Conservation (phyloP, 1,140 invertebrate genomes). For the Oscheius sp. region DNA sequence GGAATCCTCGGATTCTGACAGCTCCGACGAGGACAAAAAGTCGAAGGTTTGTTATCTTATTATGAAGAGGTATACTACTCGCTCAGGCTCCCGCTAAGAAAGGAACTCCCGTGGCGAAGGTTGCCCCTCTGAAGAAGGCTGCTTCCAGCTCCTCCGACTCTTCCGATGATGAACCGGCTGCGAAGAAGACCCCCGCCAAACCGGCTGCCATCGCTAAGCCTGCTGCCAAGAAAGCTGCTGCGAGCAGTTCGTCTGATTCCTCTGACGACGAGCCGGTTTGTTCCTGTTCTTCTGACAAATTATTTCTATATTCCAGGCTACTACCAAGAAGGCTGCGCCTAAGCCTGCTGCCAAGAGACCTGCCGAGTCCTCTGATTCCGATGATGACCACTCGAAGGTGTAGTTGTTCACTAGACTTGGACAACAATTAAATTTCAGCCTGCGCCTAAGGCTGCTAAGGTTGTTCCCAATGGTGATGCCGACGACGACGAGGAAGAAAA, state of each 20-base stretch:
- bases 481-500: too few relatives aligned
- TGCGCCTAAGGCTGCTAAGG: too few relatives aligned
- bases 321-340: slow-evolving; percentile 14
- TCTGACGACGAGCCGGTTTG: slow-evolving; percentile 7
- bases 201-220: neutral
- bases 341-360: slow-evolving; percentile 33
- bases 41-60: neutral
- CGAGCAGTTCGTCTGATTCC: slow-evolving; percentile 21
- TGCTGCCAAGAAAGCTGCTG: slow-evolving; percentile 24
- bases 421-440: too few relatives aligned
- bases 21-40: slow-evolving; percentile 35
- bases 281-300: neutral
- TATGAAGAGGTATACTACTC: neutral
- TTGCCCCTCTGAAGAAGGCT: slow-evolving; percentile 24
- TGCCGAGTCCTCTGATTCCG: slow-evolving; percentile 23
- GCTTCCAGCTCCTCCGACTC: slow-evolving; percentile 20
- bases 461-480: too few relatives aligned
- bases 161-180: slow-evolving; percentile 29
- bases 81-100: slow-evolving; percentile 22
- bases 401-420: too few relatives aligned
- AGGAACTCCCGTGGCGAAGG: slow-evolving; percentile 3
- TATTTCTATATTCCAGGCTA: neutral
- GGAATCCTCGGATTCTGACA: slow-evolving; percentile 28
- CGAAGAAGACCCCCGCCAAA: slow-evolving; percentile 32
- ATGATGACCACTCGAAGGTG: slow-evolving; percentile 29